Base-by-base conservation (phyloP, 2,113 vertebrate species). In the Amblyopsis rosae region DNA sequence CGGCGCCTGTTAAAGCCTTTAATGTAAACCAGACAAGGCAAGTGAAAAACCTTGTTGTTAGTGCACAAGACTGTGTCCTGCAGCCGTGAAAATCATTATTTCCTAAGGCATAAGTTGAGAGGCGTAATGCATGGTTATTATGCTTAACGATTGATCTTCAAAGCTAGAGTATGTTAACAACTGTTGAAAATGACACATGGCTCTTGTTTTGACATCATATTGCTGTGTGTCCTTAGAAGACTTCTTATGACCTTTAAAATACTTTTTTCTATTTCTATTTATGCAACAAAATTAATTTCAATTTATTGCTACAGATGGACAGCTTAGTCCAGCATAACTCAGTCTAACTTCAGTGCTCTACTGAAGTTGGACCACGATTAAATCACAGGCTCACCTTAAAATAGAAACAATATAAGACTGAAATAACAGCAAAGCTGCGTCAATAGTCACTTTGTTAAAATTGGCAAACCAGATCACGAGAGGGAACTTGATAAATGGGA, bases 91-190 rank as follows among this genome's bases (percentile, higher is more conserved):
- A 80, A 47, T 15, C 50, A 82, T 82, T 53, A 68, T 77, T 77
- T 56, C 11, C 45, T 70, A 53, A 66, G 66, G 76, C 59, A 12
- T 50, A 70, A 76, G 55, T 67, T 62, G 51, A 63, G 45, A 75
- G 69, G 48, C 54, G 75, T 67, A 58, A 41, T 70, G 65, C 58
- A 47, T 54, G 57, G 71, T 84, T 77, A 84, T 75, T 77, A 59
- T 55, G 75, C 58, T 82, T 82, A 67, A 87, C 67, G 4, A 64
- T 48, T 13, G 17, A 57, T 75, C 85, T 80, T 91, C 82, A 90
- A 91, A 91, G 82, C 17, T 49, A 75, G 77, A 60, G 63, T 68
- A 19, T 73, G 68, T 89, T 90, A 89, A 90, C 82, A 76, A 78
- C 82, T 65, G 61, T 79, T 71, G 45, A 64, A 87, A 80, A 79